Base-by-base conservation (phyloP, 1,140 invertebrate species). In the Macrobrachium rosenbergii region DNA sequence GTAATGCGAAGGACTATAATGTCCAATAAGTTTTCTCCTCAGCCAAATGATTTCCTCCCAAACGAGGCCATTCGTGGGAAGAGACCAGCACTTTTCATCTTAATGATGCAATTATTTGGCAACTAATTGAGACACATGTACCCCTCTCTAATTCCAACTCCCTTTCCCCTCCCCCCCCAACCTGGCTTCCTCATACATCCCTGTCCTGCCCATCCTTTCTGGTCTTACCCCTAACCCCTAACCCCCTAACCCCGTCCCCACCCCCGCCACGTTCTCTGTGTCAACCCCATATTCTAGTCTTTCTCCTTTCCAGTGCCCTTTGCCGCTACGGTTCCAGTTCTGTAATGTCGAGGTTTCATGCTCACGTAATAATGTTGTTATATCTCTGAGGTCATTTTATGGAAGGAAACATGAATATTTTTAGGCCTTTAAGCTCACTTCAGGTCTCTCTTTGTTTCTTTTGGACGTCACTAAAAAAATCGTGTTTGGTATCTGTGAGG, bases 71-170 rank as follows among this genome's bases (percentile, higher is more conserved):
- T 87, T 75, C 84, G 84, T 69, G 58, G 58, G 84, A 87, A 73
- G 84, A 87, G 84, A 81, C 78, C 79, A 75, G 69, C 84, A 87
- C 84, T 87, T 87, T 81, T 87, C 84, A 87, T 87, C 84, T 87
- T 87, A 87, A 87, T 87, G 84, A 81, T 77, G 79, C 84, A 73
- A 87, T 87, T 87, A 87, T 87, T 87, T 87, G 84, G 58, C 78
- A 69, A 87, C 84, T 87, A 87, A 87, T 87, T 87, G 84, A 80
- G 84, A 87, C 79, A 64, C 78, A 86, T 87, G 79, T 73, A 81
- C 43, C 67, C 64, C 84, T 59, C 43, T 62, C 16, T 17, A 10
- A n/a, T n/a, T 28, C 52, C 17, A 45, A 19, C 43, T 28, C 2
- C 2, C 59, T 37, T 19, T 45, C 28, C 62, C 60, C 37, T 21